These are phyloP conservation scores for Formica exsecta DNA, from an alignment of 1,140 invertebrate species.

Conservation along the genomic window DNA sequence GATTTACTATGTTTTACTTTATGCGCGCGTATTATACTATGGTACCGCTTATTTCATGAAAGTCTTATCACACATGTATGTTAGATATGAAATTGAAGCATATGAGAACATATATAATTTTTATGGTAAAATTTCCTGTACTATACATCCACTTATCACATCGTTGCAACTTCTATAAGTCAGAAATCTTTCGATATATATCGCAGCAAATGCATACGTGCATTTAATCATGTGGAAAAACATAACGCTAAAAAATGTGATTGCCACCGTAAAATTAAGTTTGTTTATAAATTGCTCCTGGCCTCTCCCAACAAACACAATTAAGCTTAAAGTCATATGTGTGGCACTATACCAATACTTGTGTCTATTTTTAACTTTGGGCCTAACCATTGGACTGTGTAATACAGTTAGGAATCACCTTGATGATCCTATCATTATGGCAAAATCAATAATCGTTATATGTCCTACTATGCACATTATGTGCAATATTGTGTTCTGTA, in stretches of 20 bases:
- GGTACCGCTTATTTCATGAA: neutral
- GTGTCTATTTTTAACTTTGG: neutral
- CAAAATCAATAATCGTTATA: slow-evolving; percentile 25
- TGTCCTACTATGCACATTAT: slow-evolving; percentile 1
- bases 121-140: slow-evolving; percentile 1
- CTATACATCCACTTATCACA: neutral
- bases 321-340: slow-evolving; percentile 25
- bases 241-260: slow-evolving; percentile 4
- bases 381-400: neutral
- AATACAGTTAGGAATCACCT: slow-evolving; percentile 15
- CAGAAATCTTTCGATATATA: neutral
- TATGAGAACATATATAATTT: neutral
- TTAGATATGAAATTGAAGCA: neutral
- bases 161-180: neutral
- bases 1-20: neutral
- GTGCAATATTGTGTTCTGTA: slow-evolving; percentile 14
- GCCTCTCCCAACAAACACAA: slow-evolving; percentile 14
- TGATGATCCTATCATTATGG: slow-evolving; percentile 29
- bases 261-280: slow-evolving; percentile 23
- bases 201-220: neutral
- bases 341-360: slow-evolving; percentile 9
- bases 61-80: neutral
- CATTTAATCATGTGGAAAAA: slow-evolving; percentile 28
- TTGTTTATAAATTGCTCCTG: slow-evolving; percentile 25
- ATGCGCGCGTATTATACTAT: neutral